phyloP scores from a whole-genome alignment of 2,113 vertebrate genomes.

The Passer montanus region DNA sequence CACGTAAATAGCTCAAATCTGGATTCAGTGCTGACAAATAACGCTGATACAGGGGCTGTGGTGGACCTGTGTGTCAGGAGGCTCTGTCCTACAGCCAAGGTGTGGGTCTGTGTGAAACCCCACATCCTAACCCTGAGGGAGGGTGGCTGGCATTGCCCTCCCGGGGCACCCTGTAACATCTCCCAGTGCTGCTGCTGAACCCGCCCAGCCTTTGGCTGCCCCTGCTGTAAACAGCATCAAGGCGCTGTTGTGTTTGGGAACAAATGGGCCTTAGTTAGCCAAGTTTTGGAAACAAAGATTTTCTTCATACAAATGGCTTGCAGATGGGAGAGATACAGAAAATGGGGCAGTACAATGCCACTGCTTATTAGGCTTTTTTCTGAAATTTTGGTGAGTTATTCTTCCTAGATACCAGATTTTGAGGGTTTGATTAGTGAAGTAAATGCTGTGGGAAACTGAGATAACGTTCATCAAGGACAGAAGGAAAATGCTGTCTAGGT shows the following conservation, averaged over 20 bases:
- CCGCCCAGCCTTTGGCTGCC: neutral
- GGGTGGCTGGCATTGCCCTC: neutral
- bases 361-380: neutral
- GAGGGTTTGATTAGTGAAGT: neutral
- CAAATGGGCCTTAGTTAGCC: conserved; percentile 19
- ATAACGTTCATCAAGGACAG: neutral
- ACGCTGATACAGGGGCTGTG: neutral
- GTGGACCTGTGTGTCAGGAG: neutral
- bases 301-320: neutral
- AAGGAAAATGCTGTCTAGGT: neutral
- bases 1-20: neutral
- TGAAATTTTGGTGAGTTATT: neutral
- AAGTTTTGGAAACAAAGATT: conserved; percentile 18
- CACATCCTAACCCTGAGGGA: rapidly evolving
- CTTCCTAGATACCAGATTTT: neutral
- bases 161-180: neutral
- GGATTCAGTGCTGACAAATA: neutral
- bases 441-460: neutral
- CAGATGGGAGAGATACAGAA: conserved; percentile 13
- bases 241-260: neutral
- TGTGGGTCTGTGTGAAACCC: neutral
- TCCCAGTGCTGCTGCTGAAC: neutral
- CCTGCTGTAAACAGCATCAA: neutral
- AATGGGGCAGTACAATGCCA: neutral
- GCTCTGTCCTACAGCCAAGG: neutral